Percentiles rank a stretch among this genome's conserved stretches.
Conservation (phyloP, 2,113 vertebrate genomes). For the Myocastor coypus region DNA sequence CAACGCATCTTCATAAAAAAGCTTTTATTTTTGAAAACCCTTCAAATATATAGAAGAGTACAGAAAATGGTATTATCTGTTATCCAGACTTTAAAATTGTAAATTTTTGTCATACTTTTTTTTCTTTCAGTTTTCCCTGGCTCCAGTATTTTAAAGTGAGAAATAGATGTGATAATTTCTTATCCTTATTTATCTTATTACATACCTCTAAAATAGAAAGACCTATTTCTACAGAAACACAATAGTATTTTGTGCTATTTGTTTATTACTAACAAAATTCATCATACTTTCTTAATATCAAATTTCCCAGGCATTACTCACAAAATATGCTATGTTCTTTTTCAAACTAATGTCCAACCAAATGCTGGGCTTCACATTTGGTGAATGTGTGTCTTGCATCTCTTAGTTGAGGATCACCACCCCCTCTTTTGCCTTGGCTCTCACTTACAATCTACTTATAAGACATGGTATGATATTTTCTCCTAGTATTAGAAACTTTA, state of each 20-base stretch:
- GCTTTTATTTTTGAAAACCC: not conserved
- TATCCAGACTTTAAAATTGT: not conserved
- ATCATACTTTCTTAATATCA: constrained; percentile 25
- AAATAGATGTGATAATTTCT: not conserved
- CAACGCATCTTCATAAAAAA: not conserved
- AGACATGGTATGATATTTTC: too few relatives aligned
- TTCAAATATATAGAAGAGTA: not conserved
- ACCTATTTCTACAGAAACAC: not conserved
- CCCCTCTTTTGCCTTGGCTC: not conserved
- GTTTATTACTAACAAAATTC: not conserved
- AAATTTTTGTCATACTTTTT: not conserved
- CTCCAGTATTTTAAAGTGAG: constrained; percentile 31
- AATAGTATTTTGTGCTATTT: not conserved
- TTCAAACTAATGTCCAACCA: not conserved
- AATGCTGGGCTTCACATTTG: not conserved
- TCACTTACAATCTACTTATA: too few relatives aligned
- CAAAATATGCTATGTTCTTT: not conserved
- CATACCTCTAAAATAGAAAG: not conserved
- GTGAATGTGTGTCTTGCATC: not conserved
- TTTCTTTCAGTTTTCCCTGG: constrained; percentile 27
- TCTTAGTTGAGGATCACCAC: not conserved
- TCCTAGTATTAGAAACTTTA: too few relatives aligned
- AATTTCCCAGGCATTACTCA: not conserved
- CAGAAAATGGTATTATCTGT: not conserved
- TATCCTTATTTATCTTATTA: not conserved